Evolutionary conservation across 2,797 vertebrate genomes (phyloP), one percentile per base, ranked within the genome.

Genomic region (Antennarius maculatus): DNA sequence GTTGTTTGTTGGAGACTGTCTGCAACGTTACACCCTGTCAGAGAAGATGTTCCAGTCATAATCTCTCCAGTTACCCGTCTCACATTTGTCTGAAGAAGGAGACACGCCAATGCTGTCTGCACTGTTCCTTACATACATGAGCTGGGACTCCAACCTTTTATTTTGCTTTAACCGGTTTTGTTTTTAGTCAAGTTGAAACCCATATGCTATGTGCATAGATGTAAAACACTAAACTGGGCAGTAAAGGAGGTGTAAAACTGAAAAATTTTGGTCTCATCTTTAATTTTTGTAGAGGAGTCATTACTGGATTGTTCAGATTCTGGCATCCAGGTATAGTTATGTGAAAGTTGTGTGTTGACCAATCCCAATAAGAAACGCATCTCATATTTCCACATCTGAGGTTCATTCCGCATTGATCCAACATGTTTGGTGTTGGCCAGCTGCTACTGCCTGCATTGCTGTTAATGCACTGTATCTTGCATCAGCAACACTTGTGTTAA

Each of bases 11-110:
- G 1, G 5, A 18, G 41, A 56, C 54, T 54, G 47, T 54, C 50
- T 47, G 79, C 69, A 82, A 82, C 71, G 66, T 49, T 59, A 81
- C 63, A 80, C 74, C 63, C 29, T 6, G 61, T 71, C 69, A 49
- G 23, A 54, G 14, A 48, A 68, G 13, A 27, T 5, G 13, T 66
- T 63, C 66, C 54, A 51, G 37, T 59, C 9, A 2, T 47, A 45
- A 23, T 76, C 37, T 73, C 66, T 72, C 56, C 61, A 68, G 37
- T 75, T 54, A 56, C 61, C 47, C 7, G 8, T 70, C 60, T 74
- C 41, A 68, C 37, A 62, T 64, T 59, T 53, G 53, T 71, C 17
- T 62, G 27, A 72, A 48, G 29, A 39, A 71, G 58, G 4, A 66
- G 43, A 72, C 59, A 49, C 3, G 27, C 34, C 14, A 39, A 11